Evolutionary conservation across 2,888 invertebrate genomes (phyloP), one percentile per base, ranked within the genome.

Genomic region (Notocelia uddmanniana): DNA sequence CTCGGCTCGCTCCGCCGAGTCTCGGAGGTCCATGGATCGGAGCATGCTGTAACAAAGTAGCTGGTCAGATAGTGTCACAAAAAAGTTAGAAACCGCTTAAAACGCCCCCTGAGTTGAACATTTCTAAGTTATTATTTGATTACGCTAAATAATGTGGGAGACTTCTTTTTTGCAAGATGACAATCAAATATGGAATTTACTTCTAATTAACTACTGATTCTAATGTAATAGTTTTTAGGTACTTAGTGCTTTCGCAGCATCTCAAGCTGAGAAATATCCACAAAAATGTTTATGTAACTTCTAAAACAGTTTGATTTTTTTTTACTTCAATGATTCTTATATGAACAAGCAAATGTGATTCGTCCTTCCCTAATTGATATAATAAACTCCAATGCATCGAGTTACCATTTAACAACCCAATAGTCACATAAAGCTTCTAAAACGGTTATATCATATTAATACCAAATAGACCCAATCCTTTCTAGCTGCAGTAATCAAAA

Each of bases 11-110:
- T 83, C 88, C 81, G 76, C 77, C 76, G 77, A 34, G 67, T 72
- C 71, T 52, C 77, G 80, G 70, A 81, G 95, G 87, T 97, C 97
- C 79, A 96, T 95, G 66, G 97, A 96, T 86, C 96, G 95, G 83
- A 96, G 91, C 80, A 96, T 95, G 89, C 96, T 96, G 94, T 9
- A 91, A 80, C 81, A 82, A 80, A 60, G 60, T 74, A 77, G 75
- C 15, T 71, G 23, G 58, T 67, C 48, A 69, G 11, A 64, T 50
- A 13, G n/a, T 45, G 45, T 45, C 8, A 45, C 15, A 45, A 45
- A 1, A 9, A 5, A 31, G 8, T 2, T 31, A 31, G 31, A 2
- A 1, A n/a, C 15, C 15, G 15, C 15, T 45, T 45, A 45, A 31
- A 31, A 45, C 5, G 45, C n/a, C n/a, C 45, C 8, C n/a, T 45